Percentiles rank a stretch among this genome's conserved stretches.
Evolutionary conservation across 1,140 invertebrate genomes (phyloP).

Genomic region (Halictus rubicundus): DNA sequence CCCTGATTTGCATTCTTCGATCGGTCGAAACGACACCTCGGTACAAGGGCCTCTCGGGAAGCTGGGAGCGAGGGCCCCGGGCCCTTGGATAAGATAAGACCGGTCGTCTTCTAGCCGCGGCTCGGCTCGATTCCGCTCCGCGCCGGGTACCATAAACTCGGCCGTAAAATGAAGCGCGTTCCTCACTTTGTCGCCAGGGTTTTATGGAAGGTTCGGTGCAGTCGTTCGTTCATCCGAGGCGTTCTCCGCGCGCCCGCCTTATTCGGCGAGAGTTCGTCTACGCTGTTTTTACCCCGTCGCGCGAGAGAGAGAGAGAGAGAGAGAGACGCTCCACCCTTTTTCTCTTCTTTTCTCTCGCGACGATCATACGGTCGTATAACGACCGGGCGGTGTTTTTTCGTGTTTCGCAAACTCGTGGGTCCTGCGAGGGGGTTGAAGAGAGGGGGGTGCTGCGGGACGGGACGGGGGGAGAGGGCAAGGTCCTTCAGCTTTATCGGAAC

Average conservation of each 20-base stretch:
- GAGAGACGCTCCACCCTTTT: too few relatives aligned
- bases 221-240: not conserved
- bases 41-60: constrained; percentile 1
- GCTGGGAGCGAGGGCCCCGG: constrained; percentile 43
- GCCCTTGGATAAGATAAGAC: constrained; percentile 63
- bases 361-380: constrained; percentile 25
- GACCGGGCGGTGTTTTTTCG: constrained; percentile 30
- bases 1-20: not conserved
- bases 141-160: constrained; percentile 56
- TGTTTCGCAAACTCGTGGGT: not conserved
- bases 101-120: constrained; percentile 17
- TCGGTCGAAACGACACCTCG: not conserved
- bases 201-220: constrained; percentile 57
- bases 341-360: not conserved
- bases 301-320: too few relatives aligned
- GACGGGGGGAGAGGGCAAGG: not conserved
- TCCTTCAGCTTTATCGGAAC: constrained; percentile 41
- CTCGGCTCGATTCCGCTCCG: constrained; percentile 26
- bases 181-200: constrained; percentile 62
- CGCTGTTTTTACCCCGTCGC: constrained; percentile 42
- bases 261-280: constrained; percentile 39
- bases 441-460: too few relatives aligned
- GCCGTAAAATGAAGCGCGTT: constrained; percentile 62
- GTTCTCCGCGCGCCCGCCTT: too few relatives aligned
- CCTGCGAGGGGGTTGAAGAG: too few relatives aligned